These are phyloP conservation scores for Physocephala rufipes DNA, from an alignment of 2,888 invertebrate species.

Conservation along the genomic window DNA sequence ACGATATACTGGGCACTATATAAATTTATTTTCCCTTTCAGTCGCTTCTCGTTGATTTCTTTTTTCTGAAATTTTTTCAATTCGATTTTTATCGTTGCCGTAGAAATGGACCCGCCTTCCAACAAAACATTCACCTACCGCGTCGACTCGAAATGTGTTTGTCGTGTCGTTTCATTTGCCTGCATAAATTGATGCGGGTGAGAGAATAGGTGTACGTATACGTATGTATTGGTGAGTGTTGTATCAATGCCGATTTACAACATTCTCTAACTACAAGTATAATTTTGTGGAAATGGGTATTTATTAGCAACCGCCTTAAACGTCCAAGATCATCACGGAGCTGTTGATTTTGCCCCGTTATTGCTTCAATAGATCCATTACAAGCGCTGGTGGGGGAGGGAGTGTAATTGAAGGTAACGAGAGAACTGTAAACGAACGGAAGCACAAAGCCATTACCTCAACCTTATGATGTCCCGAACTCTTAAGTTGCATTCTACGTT, in stretches of 20 bases:
- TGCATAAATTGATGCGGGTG: conserved; percentile 1
- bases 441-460: no score
- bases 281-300: conserved; percentile 21
- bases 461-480: background rate
- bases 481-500: background rate
- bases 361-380: background rate
- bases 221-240: no score
- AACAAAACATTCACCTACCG: conserved; percentile 58
- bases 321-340: conserved; percentile 12
- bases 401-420: background rate
- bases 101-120: conserved; percentile 63
- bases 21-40: background rate
- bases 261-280: no score
- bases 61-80: conserved; percentile 35
- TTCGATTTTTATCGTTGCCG: conserved; percentile 55
- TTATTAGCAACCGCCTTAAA: conserved; percentile 26
- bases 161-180: conserved; percentile 33
- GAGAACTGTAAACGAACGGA: background rate
- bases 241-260: no score
- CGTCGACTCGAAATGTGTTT: conserved; percentile 38
- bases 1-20: conserved; percentile 11
- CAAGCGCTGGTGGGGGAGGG: no score
- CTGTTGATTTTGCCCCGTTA: background rate
- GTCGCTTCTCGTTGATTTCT: conserved; percentile 13
- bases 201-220: background rate